Conservation (phyloP, 2,113 vertebrate genomes). For the Otis tarda region DNA sequence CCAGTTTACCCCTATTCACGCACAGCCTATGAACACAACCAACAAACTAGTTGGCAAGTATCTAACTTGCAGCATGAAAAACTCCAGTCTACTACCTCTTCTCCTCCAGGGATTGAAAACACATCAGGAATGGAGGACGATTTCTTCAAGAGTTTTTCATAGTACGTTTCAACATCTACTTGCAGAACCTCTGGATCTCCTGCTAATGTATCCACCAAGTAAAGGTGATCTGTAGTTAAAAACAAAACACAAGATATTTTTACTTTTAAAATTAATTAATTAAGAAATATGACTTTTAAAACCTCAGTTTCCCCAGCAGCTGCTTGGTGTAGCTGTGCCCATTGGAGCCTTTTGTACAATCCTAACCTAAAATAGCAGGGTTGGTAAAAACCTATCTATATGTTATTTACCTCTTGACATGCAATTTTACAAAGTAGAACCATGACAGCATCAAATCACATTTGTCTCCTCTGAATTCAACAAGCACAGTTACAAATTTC, state of each 20-base stretch:
- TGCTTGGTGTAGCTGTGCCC: background rate
- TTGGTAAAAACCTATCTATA: background rate
- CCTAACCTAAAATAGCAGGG: background rate
- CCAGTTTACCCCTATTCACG: background rate
- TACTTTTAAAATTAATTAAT: background rate
- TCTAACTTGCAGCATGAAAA: background rate
- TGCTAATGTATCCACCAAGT: constrained; percentile 67
- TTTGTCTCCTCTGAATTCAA: background rate
- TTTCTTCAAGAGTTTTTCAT: constrained; percentile 24
- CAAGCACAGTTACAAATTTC: background rate
- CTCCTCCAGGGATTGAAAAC: constrained; percentile 53
- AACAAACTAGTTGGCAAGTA: background rate
- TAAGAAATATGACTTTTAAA: background rate
- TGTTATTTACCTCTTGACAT: background rate
- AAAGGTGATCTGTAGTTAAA: constrained; percentile 1
- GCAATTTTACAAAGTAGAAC: background rate
- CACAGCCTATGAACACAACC: background rate
- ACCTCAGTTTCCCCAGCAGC: background rate
- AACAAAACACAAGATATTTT: background rate
- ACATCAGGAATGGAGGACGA: background rate
- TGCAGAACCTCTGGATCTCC: constrained; percentile 38
- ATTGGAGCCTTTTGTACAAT: background rate
- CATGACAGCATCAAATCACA: background rate
- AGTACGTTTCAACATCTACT: constrained; percentile 50
- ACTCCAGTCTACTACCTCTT: constrained; percentile 53